Conservation (phyloP, 1,140 invertebrate species). For the Dysdera silvatica region DNA sequence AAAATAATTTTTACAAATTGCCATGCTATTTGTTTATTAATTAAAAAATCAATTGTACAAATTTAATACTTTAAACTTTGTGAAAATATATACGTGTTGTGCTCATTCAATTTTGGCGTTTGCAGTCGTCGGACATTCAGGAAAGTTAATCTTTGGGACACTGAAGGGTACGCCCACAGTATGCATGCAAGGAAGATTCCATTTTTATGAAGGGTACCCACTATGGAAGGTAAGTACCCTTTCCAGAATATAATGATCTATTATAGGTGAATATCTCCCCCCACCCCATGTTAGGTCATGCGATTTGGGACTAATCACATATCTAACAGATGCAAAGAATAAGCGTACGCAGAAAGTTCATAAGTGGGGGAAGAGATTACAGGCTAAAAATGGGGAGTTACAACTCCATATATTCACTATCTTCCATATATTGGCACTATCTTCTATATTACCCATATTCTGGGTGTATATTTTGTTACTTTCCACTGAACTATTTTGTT, state of each 20-base stretch:
- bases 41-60: no score
- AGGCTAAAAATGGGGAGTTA: not conserved
- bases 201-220: conserved; percentile 92
- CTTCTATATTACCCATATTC: no score
- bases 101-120: conserved; percentile 5
- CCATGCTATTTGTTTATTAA: no score
- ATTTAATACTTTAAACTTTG: no score
- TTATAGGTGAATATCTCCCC: not conserved
- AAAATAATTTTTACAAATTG: no score
- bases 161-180: conserved; percentile 68
- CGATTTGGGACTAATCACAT: not conserved
- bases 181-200: conserved; percentile 93
- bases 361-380: no score
- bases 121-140: conserved; percentile 81
- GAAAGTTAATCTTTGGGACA: conserved; percentile 79
- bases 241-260: conserved; percentile 1
- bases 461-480: no score
- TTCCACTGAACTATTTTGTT: no score
- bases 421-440: not conserved
- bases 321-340: not conserved
- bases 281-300: not conserved
- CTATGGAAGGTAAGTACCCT: conserved; percentile 62
- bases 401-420: not conserved
- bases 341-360: not conserved
- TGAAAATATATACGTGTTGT: not conserved